Evolutionary conservation across 1,140 invertebrate genomes (phyloP).

Genomic region (Oncopeltus fasciatus): DNA sequence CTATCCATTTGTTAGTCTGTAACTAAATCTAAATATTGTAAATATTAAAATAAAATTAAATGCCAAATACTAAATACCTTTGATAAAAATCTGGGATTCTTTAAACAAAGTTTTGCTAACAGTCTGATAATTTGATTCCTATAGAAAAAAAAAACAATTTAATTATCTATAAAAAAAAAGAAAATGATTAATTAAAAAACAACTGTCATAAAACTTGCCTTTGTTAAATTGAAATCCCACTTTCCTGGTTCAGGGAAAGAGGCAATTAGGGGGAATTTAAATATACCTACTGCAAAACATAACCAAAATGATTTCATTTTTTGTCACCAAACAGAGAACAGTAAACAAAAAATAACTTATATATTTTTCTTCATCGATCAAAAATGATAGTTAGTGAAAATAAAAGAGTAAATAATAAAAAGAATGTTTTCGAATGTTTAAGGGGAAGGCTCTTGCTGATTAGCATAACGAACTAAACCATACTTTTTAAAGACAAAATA

Average conservation of each 20-base stretch:
- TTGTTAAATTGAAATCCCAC: neutral
- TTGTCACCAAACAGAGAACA: neutral
- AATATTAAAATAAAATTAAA: neutral
- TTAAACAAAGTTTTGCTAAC: neutral
- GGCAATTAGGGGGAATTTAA: neutral
- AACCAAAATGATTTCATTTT: neutral
- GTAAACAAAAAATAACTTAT: neutral
- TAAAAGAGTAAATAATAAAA: neutral
- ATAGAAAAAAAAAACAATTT: neutral
- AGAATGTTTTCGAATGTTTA: neutral
- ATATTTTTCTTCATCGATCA: neutral
- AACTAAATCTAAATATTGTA: neutral
- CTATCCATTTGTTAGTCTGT: neutral
- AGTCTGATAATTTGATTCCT: neutral
- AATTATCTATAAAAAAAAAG: neutral
- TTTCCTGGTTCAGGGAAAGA: neutral
- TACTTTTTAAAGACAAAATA: too few relatives aligned
- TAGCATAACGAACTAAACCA: neutral
- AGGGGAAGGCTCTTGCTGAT: neutral
- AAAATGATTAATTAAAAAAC: neutral
- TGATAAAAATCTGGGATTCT: neutral
- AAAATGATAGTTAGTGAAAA: neutral
- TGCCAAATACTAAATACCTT: neutral
- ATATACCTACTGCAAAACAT: neutral
- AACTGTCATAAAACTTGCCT: neutral